Base-by-base conservation (phyloP, 2,888 invertebrate species). In the Cataglyphis altisquamis region DNA sequence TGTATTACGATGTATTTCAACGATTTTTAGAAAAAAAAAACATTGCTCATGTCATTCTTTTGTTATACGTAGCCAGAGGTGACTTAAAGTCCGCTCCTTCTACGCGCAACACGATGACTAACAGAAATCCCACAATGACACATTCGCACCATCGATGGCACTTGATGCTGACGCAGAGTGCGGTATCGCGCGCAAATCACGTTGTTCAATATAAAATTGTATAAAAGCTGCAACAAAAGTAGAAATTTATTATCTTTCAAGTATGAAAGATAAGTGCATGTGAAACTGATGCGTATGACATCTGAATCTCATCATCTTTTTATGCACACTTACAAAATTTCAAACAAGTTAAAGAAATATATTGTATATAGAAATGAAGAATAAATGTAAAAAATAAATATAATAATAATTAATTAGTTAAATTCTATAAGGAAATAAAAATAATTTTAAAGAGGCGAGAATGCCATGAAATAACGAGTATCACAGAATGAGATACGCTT, bases 91-190 rank as follows among this genome's bases (percentile, higher is more conserved):
- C 55, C 55, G 21, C 62, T 80, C 75, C 82, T 83, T 89, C 52
- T 84, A 83, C 9, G 72, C 29, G 39, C 48, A 66, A 83, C 48
- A 29, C 48, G 82, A 88, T 89, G 86, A 89, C 83, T 89, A 89
- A 87, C 66, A 82, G 68, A 82, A 83, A 64, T 78, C 60, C 66
- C 68, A 45, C 52, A 85, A 86, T 88, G 89, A 89, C 87, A 89
- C 85, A 87, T 81, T 55, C 63, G 75, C 67, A 73, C 52, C 32
- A 68, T 68, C 52, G 68, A 68, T 52, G 48, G 41, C 68, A 60
- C 41, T 67, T 57, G 55, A 77, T 3, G 60, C 32, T 80, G 78
- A 78, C 68, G 78, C 32, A 63, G 32, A 68, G n/a, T 21, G 74
- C 15, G 36, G 6, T 57, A 77, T 57, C 36, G 60, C 57, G 45